phyloP scores from a whole-genome alignment of 2,888 invertebrate genomes.

The Conchocele bisecta region DNA sequence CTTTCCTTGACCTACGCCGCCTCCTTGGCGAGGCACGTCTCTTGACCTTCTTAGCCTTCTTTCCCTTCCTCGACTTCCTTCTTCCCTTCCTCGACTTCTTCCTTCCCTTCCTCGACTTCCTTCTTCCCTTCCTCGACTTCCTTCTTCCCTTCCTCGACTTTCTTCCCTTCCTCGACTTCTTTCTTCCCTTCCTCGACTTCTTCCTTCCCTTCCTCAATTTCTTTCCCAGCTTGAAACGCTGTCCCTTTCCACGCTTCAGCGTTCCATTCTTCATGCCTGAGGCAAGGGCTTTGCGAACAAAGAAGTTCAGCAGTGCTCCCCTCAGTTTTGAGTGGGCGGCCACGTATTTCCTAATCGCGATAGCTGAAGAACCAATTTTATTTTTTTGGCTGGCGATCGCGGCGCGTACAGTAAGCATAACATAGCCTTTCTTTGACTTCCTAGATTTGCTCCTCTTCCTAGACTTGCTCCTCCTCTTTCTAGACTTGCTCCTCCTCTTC shows the following conservation, averaged over 20 bases:
- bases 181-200: slow-evolving; percentile 11
- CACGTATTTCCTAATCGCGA: slow-evolving; percentile 51
- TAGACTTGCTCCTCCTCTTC: not conserved
- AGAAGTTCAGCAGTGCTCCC: slow-evolving; percentile 43
- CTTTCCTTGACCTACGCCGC: slow-evolving; percentile 35
- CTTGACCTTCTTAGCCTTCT: not conserved
- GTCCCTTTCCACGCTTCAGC: slow-evolving; percentile 6
- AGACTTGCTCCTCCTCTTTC: slow-evolving; percentile 13
- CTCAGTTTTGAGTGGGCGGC: slow-evolving; percentile 43
- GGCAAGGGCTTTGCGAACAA: slow-evolving; percentile 30
- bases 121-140: not conserved
- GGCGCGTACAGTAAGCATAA: too few species aligned
- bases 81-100: slow-evolving; percentile 23
- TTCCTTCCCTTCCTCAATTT: not conserved
- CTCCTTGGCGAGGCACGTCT: slow-evolving; percentile 21
- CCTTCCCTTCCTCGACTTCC: slow-evolving; percentile 7
- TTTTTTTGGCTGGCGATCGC: slow-evolving; percentile 39
- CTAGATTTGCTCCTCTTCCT: slow-evolving; percentile 13
- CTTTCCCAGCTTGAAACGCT: not conserved
- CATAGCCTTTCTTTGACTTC: not conserved
- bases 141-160: not conserved
- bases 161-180: slow-evolving; percentile 21
- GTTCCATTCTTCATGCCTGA: slow-evolving; percentile 23
- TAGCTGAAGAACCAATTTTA: slow-evolving; percentile 43
- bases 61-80: not conserved